Conservation (phyloP, 2,113 vertebrate species). For the Engystomops pustulosus region DNA sequence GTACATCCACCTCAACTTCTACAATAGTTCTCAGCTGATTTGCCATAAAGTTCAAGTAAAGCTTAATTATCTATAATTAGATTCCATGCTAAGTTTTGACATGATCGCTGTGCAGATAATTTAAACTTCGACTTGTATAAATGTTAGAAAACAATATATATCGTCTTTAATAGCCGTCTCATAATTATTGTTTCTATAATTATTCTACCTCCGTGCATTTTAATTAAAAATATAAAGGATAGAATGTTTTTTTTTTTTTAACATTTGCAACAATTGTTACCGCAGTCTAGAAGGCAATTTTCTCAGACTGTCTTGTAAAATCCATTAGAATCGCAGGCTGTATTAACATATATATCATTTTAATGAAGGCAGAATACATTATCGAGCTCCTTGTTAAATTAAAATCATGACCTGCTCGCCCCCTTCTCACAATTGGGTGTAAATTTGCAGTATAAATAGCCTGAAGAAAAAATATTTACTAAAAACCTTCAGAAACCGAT, state of each 20-base stretch:
- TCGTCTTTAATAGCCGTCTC: not conserved
- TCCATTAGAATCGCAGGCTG: conserved; percentile 1
- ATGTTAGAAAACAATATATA: not conserved
- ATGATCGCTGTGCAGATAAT: not conserved
- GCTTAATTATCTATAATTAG: not conserved
- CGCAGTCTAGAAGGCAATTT: not conserved
- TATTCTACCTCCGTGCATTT: not conserved
- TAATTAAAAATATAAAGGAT: not conserved
- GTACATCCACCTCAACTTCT: too few relatives aligned
- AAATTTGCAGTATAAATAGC: conserved; percentile 39
- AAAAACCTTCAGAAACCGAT: not conserved
- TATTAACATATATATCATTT: conserved; percentile 35
- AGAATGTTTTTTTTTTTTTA: not conserved
- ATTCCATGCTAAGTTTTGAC: not conserved
- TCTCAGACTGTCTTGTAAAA: not conserved
- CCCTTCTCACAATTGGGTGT: conserved; percentile 4
- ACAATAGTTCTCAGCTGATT: not conserved
- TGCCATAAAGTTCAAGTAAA: not conserved
- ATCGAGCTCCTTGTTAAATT: conserved; percentile 40
- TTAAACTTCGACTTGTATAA: not conserved
- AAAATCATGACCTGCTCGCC: conserved; percentile 22
- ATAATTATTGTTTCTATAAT: not conserved
- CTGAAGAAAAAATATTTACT: not conserved
- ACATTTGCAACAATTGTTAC: not conserved
- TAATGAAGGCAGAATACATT: conserved; percentile 38